Base-by-base conservation (phyloP, 2,797 vertebrate genomes). In the Myotis vivesi region DNA sequence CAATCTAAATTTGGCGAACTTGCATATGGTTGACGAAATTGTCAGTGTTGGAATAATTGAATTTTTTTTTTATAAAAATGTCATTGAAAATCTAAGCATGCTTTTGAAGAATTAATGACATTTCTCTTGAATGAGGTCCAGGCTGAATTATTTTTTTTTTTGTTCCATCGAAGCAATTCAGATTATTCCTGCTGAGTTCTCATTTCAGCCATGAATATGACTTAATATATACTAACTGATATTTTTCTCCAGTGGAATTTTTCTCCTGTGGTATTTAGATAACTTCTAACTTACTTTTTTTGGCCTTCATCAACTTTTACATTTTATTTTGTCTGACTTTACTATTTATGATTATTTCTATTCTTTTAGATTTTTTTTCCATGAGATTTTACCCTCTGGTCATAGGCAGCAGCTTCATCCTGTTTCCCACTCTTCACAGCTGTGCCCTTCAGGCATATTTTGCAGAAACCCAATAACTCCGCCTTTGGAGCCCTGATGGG, bases 151-250 rank as follows among this genome's bases (percentile, higher is more conserved):
- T 4, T 20, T 91, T 12, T 17, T 3, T 16, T 62, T 92, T 19
- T 5, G 4, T 73, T 84, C 44, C 5, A n/a, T 71, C 41, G 28
- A 93, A 84, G 41, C 69, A 86, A 41, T 93, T 79, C 22, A 62
- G 57, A 96, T 46, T 46, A 89, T 96, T 92, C 0, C 0, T 93
- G 44, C 89, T 94, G 96, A 30, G 94, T 96, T 85, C 44, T 94
- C 12, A 23, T 96, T 95, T 97, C 64, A 83, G 30, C 77, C 38
- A 66, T 85, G 69, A 86, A 53, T 95, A 76, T 68, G 88, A 84
- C 71, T 95, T 46, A 51, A 0, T 79, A 80, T 71, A 25, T 89
- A 95, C 38, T 73, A 76, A 36, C 88, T 77, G 51, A 6, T 92
- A 36, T 81, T 96, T 94, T 94, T 92, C 92, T 30, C 53, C 90